A percentile compares a stretch with the other conserved stretches of the same genome.
Evolutionary conservation across 2,797 vertebrate species (phyloP).

Genomic region (Tokudaia tokunoshimensis): DNA sequence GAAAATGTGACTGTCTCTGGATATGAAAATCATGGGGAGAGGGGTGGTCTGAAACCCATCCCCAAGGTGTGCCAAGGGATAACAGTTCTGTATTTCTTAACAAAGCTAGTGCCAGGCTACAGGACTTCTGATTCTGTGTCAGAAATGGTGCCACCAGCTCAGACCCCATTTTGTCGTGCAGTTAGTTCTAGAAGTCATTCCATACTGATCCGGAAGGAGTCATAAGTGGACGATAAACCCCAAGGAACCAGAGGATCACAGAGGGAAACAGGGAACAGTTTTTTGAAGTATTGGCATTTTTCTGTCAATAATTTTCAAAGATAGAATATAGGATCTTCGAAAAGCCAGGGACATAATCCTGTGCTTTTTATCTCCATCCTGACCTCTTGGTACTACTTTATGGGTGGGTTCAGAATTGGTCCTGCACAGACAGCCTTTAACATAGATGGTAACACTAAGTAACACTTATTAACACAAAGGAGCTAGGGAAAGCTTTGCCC

Average conservation of each 20-base stretch:
- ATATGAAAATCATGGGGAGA: background rate
- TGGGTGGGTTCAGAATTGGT: background rate
- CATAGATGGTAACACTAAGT: background rate
- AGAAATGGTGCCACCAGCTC: background rate
- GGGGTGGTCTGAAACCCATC: background rate
- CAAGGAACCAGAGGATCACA: background rate
- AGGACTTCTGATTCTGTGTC: background rate
- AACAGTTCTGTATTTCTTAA: background rate
- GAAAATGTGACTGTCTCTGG: background rate
- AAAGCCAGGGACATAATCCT: background rate
- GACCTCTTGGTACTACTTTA: background rate
- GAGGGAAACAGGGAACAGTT: background rate
- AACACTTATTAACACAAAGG: constrained; percentile 30
- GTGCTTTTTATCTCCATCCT: background rate
- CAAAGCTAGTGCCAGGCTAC: background rate
- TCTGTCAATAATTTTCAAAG: background rate
- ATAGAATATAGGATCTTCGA: background rate
- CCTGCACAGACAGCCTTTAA: background rate
- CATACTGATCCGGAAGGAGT: background rate
- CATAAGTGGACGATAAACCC: background rate
- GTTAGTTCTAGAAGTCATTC: constrained; percentile 13
- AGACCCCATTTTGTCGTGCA: background rate
- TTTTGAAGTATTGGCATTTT: constrained; percentile 29
- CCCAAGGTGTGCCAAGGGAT: background rate
- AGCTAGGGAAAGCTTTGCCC: background rate